These are phyloP conservation scores for Tipula helvola DNA, from an alignment of 2,888 invertebrate genomes.

Conservation along the genomic window DNA sequence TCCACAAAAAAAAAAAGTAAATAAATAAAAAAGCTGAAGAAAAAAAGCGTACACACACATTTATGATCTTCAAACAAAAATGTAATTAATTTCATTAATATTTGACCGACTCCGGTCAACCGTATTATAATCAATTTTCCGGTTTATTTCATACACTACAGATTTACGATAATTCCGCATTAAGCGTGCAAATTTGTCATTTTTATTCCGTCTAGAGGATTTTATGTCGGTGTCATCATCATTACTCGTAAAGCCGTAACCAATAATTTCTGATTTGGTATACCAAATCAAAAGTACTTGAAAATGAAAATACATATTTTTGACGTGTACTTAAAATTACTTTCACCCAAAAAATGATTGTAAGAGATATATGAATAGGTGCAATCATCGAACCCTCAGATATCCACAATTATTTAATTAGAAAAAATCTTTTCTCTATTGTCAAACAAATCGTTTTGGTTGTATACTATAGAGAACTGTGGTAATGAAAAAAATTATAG, in stretches of 20 bases:
- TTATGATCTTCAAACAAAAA: not conserved
- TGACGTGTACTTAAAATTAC: not conserved
- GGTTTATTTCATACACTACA: not conserved
- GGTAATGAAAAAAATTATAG: not conserved
- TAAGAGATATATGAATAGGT: not conserved
- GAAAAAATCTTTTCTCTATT: not conserved
- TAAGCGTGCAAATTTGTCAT: not conserved
- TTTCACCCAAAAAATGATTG: not conserved
- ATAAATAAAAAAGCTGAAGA: not conserved
- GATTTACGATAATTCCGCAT: not conserved
- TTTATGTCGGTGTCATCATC: not conserved
- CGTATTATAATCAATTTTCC: not conserved
- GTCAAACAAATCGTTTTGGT: not conserved
- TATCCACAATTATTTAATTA: not conserved
- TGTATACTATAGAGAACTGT: not conserved
- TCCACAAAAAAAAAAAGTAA: not conserved
- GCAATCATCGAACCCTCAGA: not conserved
- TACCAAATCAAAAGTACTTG: not conserved
- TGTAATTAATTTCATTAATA: not conserved
- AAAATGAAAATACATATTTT: not conserved
- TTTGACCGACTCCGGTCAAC: not conserved
- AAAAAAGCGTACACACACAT: not conserved
- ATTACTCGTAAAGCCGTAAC: not conserved
- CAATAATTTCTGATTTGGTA: not conserved
- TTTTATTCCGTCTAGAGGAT: not conserved